Evolutionary conservation across 2,113 vertebrate species (phyloP).

Genomic region (Fregetta grallaria): DNA sequence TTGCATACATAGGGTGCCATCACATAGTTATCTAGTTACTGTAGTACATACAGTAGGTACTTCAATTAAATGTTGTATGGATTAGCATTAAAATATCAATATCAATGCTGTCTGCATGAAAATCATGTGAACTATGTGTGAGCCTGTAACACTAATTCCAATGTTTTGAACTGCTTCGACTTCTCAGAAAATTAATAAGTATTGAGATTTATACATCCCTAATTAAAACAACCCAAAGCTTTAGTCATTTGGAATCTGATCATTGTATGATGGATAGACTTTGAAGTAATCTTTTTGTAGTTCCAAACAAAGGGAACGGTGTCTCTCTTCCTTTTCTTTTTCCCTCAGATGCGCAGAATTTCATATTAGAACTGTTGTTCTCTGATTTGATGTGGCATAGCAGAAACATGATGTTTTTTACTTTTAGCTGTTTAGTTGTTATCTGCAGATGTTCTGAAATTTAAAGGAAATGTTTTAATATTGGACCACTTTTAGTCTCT

Average conservation of each 20-base stretch:
- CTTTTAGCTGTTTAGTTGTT: neutral
- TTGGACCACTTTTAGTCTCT: neutral
- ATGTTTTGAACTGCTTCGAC: neutral
- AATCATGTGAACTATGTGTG: neutral
- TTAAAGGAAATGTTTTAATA: neutral
- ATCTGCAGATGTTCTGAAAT: neutral
- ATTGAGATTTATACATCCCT: neutral
- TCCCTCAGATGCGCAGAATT: neutral
- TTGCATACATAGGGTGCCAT: neutral
- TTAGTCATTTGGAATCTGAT: neutral
- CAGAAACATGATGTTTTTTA: neutral
- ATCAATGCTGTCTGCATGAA: neutral
- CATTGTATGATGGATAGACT: neutral
- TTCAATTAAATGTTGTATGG: neutral
- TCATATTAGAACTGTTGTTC: neutral
- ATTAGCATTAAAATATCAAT: neutral
- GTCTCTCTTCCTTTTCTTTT: neutral
- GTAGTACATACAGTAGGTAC: neutral
- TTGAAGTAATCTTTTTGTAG: neutral
- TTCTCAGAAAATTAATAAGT: neutral
- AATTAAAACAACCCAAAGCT: neutral
- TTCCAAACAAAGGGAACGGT: neutral
- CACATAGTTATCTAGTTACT: neutral
- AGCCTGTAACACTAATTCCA: neutral
- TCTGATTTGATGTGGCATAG: neutral